Percentiles rank a stretch among this genome's conserved stretches.
Evolutionary conservation across 2,888 invertebrate species (phyloP).

Genomic region (Raillietiella orientalis): DNA sequence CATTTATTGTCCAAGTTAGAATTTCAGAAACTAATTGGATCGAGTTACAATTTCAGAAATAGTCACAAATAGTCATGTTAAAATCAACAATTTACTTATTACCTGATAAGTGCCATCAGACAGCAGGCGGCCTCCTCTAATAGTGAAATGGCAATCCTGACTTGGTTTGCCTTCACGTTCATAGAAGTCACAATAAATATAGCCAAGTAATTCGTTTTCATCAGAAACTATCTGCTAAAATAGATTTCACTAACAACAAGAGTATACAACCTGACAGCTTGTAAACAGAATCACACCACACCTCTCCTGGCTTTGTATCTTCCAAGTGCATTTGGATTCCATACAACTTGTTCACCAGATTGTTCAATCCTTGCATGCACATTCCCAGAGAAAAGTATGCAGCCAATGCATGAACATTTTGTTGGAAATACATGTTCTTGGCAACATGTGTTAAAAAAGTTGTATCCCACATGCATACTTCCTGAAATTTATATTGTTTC

Average conservation of each 20-base stretch:
- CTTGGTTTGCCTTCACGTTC: slow-evolving; percentile 65
- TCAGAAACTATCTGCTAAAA: too few relatives aligned
- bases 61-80: not conserved
- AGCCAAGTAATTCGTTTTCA: slow-evolving; percentile 47
- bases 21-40: too few relatives aligned
- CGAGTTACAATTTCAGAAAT: too few relatives aligned
- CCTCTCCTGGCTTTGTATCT: slow-evolving; percentile 39
- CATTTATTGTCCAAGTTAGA: too few relatives aligned
- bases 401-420: too few relatives aligned
- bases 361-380: slow-evolving; percentile 88
- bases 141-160: slow-evolving; percentile 97
- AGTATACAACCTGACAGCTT: slow-evolving; percentile 58
- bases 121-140: slow-evolving; percentile 56
- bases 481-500: too few relatives aligned
- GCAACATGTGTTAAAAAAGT: too few relatives aligned
- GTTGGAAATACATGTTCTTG: too few relatives aligned
- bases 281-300: slow-evolving; percentile 60
- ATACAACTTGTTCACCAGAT: slow-evolving; percentile 47
- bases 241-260: too few relatives aligned
- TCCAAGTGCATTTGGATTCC: slow-evolving; percentile 40
- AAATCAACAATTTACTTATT: slow-evolving; percentile 9
- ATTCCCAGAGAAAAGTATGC: slow-evolving; percentile 69
- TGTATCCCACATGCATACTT: too few relatives aligned
- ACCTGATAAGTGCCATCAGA: slow-evolving; percentile 48
- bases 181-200: slow-evolving; percentile 91